A percentile compares a stretch with the other conserved stretches of the same genome.
Evolutionary conservation across 1,140 invertebrate species (phyloP).

Genomic region (Hypsibius dujardini): DNA sequence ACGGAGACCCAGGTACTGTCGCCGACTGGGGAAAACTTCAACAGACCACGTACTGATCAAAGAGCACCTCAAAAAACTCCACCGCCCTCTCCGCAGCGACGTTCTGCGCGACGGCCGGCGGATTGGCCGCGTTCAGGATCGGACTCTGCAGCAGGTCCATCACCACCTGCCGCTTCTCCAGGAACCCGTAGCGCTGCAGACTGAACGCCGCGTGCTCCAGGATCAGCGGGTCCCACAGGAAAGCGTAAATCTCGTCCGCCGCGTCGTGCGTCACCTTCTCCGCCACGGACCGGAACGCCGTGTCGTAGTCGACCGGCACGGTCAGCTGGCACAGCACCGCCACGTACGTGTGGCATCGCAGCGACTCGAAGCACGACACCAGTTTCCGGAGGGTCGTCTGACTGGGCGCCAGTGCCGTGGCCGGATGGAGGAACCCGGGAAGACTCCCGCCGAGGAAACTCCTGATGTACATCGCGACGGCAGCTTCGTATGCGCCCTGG

Average conservation of each 20-base stretch:
- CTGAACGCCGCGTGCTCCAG: neutral
- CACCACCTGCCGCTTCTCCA: slow-evolving; percentile 12
- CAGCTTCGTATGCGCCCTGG: neutral
- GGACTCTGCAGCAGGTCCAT: neutral
- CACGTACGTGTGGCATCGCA: neutral
- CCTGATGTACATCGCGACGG: neutral
- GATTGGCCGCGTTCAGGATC: neutral
- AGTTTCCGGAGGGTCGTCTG: neutral
- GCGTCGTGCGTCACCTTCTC: slow-evolving; percentile 14
- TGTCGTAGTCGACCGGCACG: neutral
- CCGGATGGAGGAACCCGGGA: neutral
- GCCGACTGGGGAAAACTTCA: too few relatives aligned
- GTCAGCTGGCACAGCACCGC: neutral
- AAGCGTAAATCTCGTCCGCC: neutral
- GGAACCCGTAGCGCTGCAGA: neutral
- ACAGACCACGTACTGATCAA: neutral
- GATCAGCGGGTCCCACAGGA: slow-evolving; percentile 13
- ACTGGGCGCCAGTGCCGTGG: neutral
- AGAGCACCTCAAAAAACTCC: slow-evolving; percentile 7
- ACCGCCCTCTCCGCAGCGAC: neutral
- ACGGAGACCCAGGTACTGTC: too few relatives aligned
- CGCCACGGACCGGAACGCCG: slow-evolving; percentile 3
- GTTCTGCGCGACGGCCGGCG: neutral
- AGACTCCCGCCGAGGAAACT: neutral
- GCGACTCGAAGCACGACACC: neutral